These are phyloP conservation scores for Australoheros facetus DNA, from an alignment of 2,797 vertebrate species.

Conservation along the genomic window DNA sequence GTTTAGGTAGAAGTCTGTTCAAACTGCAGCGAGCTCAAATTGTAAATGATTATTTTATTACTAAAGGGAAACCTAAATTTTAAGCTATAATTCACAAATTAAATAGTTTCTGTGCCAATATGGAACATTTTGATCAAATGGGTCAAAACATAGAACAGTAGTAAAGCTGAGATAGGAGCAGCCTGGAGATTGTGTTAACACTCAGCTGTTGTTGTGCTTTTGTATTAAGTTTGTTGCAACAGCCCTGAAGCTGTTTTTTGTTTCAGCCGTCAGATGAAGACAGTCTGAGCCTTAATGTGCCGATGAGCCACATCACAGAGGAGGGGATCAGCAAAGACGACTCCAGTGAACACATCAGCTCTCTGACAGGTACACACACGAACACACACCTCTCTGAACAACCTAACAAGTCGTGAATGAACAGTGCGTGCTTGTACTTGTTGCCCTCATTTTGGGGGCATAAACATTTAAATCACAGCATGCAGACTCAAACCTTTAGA, in stretches of 20 bases:
- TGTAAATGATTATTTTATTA: background rate
- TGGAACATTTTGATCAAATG: too few relatives aligned
- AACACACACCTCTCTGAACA: background rate
- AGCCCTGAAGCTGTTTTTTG: background rate
- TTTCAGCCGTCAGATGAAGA: slow-evolving; percentile 93
- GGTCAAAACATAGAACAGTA: background rate
- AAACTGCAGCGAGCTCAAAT: background rate
- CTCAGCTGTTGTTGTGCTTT: background rate
- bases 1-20: background rate
- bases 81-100: background rate
- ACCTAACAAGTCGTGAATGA: background rate
- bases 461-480: background rate
- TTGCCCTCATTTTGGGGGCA: too few relatives aligned
- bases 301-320: slow-evolving; percentile 92
- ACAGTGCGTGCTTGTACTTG: background rate
- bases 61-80: background rate
- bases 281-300: slow-evolving; percentile 87
- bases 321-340: slow-evolving; percentile 88
- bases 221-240: background rate
- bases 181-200: too few relatives aligned
- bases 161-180: background rate
- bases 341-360: slow-evolving; percentile 82
- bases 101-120: background rate
- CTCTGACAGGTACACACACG: slow-evolving; percentile 82
- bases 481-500: background rate